Conservation (phyloP, 2,888 invertebrate species). For the Eucera pruinosa region DNA sequence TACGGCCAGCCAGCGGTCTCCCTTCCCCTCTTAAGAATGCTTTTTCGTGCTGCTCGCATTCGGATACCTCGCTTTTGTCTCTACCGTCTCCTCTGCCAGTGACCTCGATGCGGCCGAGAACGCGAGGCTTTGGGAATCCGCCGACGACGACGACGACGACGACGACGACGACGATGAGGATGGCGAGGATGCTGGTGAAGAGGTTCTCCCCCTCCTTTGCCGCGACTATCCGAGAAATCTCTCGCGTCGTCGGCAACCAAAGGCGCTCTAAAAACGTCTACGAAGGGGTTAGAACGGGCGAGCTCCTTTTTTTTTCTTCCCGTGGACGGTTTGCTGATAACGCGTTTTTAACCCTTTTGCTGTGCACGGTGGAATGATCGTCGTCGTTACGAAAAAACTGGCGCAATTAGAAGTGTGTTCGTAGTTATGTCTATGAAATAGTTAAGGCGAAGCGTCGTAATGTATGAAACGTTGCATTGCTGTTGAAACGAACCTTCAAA, state of each 20-base stretch:
- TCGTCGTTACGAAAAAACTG: no score
- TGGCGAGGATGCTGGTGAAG: constrained; percentile 3
- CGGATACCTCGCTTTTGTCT: constrained; percentile 48
- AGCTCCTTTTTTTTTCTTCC: neutral
- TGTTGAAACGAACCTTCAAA: no score
- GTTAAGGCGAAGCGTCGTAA: no score
- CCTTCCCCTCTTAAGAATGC: constrained; percentile 29
- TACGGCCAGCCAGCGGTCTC: constrained; percentile 8
- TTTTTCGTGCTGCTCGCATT: constrained; percentile 51
- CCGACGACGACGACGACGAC: constrained; percentile 23
- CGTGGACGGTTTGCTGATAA: no score
- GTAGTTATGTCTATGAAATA: no score
- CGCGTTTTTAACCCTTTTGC: no score
- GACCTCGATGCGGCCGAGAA: constrained; percentile 18
- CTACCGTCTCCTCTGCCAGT: constrained; percentile 32
- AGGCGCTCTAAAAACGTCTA: neutral
- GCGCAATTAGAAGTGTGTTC: no score
- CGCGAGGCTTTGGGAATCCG: constrained; percentile 31
- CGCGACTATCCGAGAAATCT: constrained; percentile 22
- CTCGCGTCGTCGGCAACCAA: constrained; percentile 1
- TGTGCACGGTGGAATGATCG: no score
- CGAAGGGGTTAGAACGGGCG: neutral
- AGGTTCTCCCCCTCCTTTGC: neutral
- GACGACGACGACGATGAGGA: constrained; percentile 22
- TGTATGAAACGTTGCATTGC: no score